These are phyloP conservation scores for Abrostola triplasia DNA, from an alignment of 2,888 invertebrate genomes.

Conservation along the genomic window DNA sequence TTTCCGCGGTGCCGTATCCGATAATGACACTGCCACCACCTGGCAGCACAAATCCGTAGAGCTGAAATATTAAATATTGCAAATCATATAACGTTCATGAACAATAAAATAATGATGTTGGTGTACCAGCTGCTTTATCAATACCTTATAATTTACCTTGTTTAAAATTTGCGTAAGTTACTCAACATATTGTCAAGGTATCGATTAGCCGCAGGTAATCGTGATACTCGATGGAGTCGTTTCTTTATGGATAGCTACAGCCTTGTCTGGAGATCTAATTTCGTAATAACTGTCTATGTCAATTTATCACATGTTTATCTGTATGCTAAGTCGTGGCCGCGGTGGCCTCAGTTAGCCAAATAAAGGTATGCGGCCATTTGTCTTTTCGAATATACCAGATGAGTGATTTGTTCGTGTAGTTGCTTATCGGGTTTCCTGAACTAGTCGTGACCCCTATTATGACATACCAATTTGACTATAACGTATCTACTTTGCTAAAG, in stretches of 20 bases:
- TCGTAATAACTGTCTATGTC: slow-evolving; percentile 67
- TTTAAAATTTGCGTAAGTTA: slow-evolving; percentile 40
- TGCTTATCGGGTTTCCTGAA: slow-evolving; percentile 15
- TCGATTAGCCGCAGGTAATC: slow-evolving; percentile 63
- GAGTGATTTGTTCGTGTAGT: slow-evolving; percentile 22
- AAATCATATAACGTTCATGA: slow-evolving; percentile 1
- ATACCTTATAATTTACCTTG: slow-evolving; percentile 26
- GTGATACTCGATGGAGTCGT: slow-evolving; percentile 60
- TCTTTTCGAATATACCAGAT: slow-evolving; percentile 40
- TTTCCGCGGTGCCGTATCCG: slow-evolving; percentile 91
- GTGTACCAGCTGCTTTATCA: slow-evolving; percentile 18
- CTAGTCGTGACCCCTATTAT: slow-evolving; percentile 1
- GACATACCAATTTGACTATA: background rate
- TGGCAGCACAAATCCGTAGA: slow-evolving; percentile 86
- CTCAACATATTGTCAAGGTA: slow-evolving; percentile 60
- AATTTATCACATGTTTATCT: slow-evolving; percentile 69
- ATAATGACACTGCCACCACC: slow-evolving; percentile 90
- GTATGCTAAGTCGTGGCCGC: slow-evolving; percentile 60
- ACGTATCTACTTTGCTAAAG: too few species aligned
- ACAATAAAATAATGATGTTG: slow-evolving; percentile 1
- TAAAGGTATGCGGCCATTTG: slow-evolving; percentile 54
- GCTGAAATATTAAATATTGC: slow-evolving; percentile 78
- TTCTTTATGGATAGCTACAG: slow-evolving; percentile 59
- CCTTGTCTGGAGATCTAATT: slow-evolving; percentile 70
- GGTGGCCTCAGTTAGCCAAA: slow-evolving; percentile 59